Evolutionary conservation across 2,888 invertebrate species (phyloP).

Genomic region (Pseudococcus longispinus): DNA sequence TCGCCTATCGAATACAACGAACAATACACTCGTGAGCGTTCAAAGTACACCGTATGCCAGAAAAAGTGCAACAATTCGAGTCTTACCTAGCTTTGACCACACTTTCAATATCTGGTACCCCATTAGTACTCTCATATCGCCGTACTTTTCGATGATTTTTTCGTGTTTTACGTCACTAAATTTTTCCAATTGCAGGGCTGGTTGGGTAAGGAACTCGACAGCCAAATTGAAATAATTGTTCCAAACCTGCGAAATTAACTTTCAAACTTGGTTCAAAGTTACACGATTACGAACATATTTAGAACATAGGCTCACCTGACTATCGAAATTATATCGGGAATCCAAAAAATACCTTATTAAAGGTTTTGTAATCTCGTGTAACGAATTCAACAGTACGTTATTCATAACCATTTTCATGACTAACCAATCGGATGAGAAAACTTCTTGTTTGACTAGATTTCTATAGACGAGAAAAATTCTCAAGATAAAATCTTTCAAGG

Average conservation of each 20-base stretch:
- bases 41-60: too few species aligned
- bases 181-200: slow-evolving; percentile 79
- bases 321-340: slow-evolving; percentile 75
- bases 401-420: slow-evolving; percentile 88
- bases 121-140: slow-evolving; percentile 91
- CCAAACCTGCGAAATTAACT: slow-evolving; percentile 65
- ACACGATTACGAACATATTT: neutral
- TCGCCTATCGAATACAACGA: slow-evolving; percentile 68
- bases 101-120: slow-evolving; percentile 89
- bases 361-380: slow-evolving; percentile 88
- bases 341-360: slow-evolving; percentile 82
- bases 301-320: slow-evolving; percentile 68
- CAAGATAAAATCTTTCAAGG: slow-evolving; percentile 84
- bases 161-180: slow-evolving; percentile 81
- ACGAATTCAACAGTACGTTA: slow-evolving; percentile 80
- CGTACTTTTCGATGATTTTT: slow-evolving; percentile 79
- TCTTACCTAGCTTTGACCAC: slow-evolving; percentile 83
- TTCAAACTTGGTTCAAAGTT: neutral
- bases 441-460: slow-evolving; percentile 78
- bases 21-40: neutral
- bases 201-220: slow-evolving; percentile 81
- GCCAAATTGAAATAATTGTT: slow-evolving; percentile 80
- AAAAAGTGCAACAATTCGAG: neutral
- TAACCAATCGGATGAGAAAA: slow-evolving; percentile 89
- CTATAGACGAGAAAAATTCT: slow-evolving; percentile 81